Percentiles rank a stretch among this genome's conserved stretches.
Evolutionary conservation across 2,113 vertebrate genomes (phyloP).

Genomic region (Cyanoderma ruficeps): DNA sequence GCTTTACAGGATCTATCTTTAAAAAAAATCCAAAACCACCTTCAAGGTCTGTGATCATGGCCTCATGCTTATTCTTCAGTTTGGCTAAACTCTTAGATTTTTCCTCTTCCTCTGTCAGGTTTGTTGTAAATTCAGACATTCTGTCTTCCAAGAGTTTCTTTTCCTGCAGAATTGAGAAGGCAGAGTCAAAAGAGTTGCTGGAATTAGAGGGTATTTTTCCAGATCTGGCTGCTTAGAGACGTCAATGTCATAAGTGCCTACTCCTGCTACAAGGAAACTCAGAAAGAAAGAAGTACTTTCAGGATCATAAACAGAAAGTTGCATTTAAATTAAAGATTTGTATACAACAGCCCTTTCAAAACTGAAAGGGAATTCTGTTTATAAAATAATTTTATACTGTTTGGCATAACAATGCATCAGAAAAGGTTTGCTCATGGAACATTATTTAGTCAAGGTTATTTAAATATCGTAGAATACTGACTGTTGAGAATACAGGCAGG

Average conservation of each 20-base stretch:
- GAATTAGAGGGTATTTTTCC: background rate
- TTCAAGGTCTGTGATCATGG: conserved; percentile 98
- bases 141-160: conserved; percentile 95
- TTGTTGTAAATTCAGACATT: conserved; percentile 92
- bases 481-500: background rate
- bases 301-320: background rate
- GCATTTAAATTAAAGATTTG: background rate
- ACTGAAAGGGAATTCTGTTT: background rate
- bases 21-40: conserved; percentile 67
- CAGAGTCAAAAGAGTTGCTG: background rate
- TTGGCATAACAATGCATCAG: background rate
- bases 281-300: background rate
- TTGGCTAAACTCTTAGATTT: conserved; percentile 98
- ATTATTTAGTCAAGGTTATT: background rate
- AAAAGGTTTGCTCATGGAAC: background rate
- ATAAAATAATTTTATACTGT: background rate
- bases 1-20: background rate
- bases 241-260: background rate
- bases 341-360: background rate
- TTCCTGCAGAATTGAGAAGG: conserved; percentile 77
- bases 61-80: conserved; percentile 96
- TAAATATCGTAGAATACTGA: background rate
- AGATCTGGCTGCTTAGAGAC: background rate
- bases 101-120: conserved; percentile 95
- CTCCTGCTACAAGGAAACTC: background rate